Evolutionary conservation across 2,888 invertebrate genomes (phyloP).

Genomic region (Watsonalla cultraria): DNA sequence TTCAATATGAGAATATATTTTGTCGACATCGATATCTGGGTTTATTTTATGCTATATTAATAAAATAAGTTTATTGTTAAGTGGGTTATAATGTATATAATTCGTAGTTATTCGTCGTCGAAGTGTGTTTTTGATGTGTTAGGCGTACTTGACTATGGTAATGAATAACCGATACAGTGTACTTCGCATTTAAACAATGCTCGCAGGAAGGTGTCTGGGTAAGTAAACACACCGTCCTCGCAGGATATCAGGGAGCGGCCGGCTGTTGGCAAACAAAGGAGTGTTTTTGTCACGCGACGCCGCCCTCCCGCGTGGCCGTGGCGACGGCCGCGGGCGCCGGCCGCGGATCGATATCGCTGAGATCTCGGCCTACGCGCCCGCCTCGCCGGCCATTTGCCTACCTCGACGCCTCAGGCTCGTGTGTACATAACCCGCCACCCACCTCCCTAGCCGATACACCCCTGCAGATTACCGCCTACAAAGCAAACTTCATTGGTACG

Average conservation of each 20-base stretch:
- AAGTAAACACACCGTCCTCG: constrained; percentile 29
- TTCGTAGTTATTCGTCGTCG: background rate
- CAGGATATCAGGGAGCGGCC: constrained; percentile 27
- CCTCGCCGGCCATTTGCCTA: constrained; percentile 77
- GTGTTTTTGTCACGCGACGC: constrained; percentile 71
- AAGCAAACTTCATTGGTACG: constrained; percentile 79
- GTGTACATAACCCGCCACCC: constrained; percentile 76
- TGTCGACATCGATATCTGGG: constrained; percentile 40
- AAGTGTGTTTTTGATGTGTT: background rate
- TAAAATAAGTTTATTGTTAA: background rate
- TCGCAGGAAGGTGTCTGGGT: constrained; percentile 27
- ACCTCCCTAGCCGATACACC: constrained; percentile 66
- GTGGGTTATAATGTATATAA: background rate
- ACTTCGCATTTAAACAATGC: constrained; percentile 5
- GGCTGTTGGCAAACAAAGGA: constrained; percentile 67
- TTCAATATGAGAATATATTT: constrained; percentile 8
- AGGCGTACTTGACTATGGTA: background rate
- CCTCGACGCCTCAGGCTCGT: constrained; percentile 77
- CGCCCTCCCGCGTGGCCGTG: constrained; percentile 64
- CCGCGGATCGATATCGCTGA: constrained; percentile 75
- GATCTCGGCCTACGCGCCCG: constrained; percentile 75
- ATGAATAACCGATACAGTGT: background rate
- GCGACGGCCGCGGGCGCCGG: constrained; percentile 58
- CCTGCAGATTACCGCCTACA: constrained; percentile 78
- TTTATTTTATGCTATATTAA: constrained; percentile 7